Base-by-base conservation (phyloP, 2,888 invertebrate genomes). In the Lycocerus yunnanus region DNA sequence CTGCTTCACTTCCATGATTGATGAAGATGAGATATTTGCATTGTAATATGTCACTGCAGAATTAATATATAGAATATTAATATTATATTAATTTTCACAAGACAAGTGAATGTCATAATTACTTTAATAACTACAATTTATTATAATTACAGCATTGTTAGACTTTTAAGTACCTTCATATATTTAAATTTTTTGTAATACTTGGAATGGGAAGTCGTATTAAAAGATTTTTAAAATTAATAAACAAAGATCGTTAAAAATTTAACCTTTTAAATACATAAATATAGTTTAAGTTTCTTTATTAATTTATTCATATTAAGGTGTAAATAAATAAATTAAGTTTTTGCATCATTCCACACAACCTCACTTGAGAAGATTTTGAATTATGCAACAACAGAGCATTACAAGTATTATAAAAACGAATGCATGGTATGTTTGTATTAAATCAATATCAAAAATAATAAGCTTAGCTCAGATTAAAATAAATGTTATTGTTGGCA, bases 401-500 rank as follows among this genome's bases (percentile, higher is more conserved):
- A 43, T 43, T 43, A 43, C 43, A 43, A 43, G 43, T n/a, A 43
- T 43, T 43, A 43, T 8, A 43, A n/a, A 43, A 43, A n/a, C 2
- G n/a, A n/a, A 43, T 43, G 43, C n/a, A n/a, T 8, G n/a, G n/a
- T 43, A 43, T 43, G 43, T 43, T 43, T n/a, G 43, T 43, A 43
- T 43, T 43, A 43, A 43, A 43, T 43, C 43, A n/a, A 43, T 43
- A 61, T 61, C 9, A 66, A 27, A 65, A 66, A 21, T 24, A 24
- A 24, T 21, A 16, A 14, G 43, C 70, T 74, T 72, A 75, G 72
- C 63, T 71, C 58, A 70, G 78, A 78, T 78, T 77, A 74, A 74
- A 78, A 72, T 67, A 74, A 76, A 78, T 76, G 77, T 77, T 76
- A 72, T 73, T 71, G 75, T 71, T 73, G 73, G 68, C 71, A 71